These are phyloP conservation scores for Nanorana parkeri DNA, from an alignment of 2,113 vertebrate genomes.

Conservation along the genomic window DNA sequence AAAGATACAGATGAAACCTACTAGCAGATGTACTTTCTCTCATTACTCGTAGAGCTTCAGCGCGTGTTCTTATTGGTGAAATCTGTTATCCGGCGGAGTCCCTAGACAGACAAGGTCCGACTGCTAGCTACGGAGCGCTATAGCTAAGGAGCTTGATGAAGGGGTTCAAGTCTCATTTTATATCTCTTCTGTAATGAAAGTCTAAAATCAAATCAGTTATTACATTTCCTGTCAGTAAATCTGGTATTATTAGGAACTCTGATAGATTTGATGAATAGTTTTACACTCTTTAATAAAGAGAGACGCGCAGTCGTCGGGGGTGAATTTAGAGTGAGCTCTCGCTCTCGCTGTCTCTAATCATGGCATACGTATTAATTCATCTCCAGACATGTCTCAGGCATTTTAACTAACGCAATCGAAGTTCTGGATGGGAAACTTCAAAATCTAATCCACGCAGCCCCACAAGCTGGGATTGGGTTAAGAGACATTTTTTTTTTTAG, in stretches of 20 bases:
- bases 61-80: too few relatives aligned
- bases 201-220: background rate
- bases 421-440: too few relatives aligned
- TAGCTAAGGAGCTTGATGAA: background rate
- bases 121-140: too few relatives aligned
- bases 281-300: background rate
- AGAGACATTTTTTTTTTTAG: background rate
- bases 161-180: background rate
- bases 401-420: background rate
- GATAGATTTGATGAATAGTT: conserved; percentile 10
- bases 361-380: background rate
- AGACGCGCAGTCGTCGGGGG: background rate
- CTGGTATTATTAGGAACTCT: background rate
- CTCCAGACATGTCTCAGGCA: background rate
- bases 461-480: too few relatives aligned
- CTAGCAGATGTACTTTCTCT: too few relatives aligned
- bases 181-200: background rate
- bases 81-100: too few relatives aligned
- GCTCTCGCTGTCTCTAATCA: background rate
- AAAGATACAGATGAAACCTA: background rate
- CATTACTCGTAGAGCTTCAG: too few relatives aligned
- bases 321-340: conserved; percentile 2
- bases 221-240: background rate
- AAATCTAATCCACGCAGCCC: too few relatives aligned
- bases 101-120: too few relatives aligned